Conservation (phyloP, 2,113 vertebrate species). For the Indicator indicator region DNA sequence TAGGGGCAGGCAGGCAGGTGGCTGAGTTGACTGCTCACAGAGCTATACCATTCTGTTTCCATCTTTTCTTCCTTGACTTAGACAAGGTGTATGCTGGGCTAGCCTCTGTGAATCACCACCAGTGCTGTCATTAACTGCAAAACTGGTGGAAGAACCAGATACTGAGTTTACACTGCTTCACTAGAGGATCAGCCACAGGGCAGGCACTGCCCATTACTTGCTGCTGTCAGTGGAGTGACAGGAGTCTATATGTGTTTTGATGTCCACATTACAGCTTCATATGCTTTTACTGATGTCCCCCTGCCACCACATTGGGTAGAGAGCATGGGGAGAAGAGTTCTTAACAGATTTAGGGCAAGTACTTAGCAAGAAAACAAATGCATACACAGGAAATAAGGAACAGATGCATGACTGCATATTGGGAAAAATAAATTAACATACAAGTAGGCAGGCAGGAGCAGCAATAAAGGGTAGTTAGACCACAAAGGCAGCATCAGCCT, state of each 20-base stretch:
- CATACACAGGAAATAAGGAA: constrained; percentile 62
- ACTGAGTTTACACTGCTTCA: background rate
- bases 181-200: background rate
- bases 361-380: constrained; percentile 46
- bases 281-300: background rate
- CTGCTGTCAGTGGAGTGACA: background rate
- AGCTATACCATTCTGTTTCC: background rate
- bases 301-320: background rate
- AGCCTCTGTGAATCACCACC: background rate
- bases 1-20: background rate
- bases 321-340: background rate
- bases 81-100: background rate
- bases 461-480: constrained; percentile 29
- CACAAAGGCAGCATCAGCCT: constrained; percentile 28
- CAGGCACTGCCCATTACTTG: background rate
- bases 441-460: background rate
- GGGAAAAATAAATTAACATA: constrained; percentile 33
- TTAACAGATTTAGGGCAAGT: constrained; percentile 11
- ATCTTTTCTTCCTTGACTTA: background rate
- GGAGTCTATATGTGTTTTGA: background rate
- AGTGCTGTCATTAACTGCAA: background rate
- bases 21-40: background rate
- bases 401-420: background rate
- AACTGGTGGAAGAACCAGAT: background rate
- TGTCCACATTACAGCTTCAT: background rate